Conservation (phyloP, 2,888 invertebrate genomes). For the Yponomeuta cagnagella region DNA sequence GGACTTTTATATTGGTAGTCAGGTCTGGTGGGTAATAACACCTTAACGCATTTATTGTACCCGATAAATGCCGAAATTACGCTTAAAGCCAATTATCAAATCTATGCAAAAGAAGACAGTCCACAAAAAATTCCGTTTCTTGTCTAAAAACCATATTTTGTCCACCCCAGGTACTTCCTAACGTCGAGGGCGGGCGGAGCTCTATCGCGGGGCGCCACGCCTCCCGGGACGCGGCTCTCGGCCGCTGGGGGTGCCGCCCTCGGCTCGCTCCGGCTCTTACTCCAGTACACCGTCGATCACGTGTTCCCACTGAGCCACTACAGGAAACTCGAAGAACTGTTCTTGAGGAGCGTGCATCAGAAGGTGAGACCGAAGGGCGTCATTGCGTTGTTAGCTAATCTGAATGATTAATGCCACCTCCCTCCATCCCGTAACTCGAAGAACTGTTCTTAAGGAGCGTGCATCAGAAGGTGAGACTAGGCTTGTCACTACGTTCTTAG, state of each 20-base stretch:
- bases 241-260: slow-evolving; percentile 74
- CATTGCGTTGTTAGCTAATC: too few species aligned
- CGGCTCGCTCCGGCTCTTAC: slow-evolving; percentile 88
- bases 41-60: too few species aligned
- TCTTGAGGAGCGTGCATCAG: slow-evolving; percentile 82
- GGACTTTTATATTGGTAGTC: too few species aligned
- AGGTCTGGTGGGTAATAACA: too few species aligned
- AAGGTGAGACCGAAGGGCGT: slow-evolving; percentile 54
- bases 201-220: slow-evolving; percentile 82
- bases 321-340: slow-evolving; percentile 83
- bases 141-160: too few species aligned
- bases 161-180: slow-evolving; percentile 78
- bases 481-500: too few species aligned
- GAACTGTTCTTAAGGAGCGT: slow-evolving; percentile 85
- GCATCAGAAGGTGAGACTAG: slow-evolving; percentile 71
- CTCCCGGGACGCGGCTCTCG: slow-evolving; percentile 83
- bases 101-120: too few species aligned
- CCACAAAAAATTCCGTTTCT: too few species aligned
- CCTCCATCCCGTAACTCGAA: slow-evolving; percentile 67
- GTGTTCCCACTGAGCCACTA: slow-evolving; percentile 91
- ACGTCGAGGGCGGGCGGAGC: slow-evolving; percentile 75
- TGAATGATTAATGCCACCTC: too few species aligned
- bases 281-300: slow-evolving; percentile 92
- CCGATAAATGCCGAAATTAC: too few species aligned
- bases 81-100: too few species aligned